These are phyloP conservation scores for Saccopteryx leptura DNA, from an alignment of 2,113 vertebrate species.

Conservation along the genomic window DNA sequence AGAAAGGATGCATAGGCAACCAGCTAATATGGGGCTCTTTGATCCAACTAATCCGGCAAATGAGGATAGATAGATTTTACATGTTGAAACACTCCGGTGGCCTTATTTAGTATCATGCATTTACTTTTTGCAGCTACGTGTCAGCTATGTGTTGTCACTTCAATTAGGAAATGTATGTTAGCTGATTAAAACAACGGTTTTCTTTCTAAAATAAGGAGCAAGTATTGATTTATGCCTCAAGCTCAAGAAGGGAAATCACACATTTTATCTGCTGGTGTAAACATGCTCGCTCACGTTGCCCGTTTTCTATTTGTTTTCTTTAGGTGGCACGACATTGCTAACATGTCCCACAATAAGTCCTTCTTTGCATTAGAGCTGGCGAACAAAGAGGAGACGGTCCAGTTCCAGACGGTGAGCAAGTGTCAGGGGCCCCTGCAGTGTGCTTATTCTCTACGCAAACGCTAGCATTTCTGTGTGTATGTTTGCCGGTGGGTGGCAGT, in stretches of 20 bases:
- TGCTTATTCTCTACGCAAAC: neutral
- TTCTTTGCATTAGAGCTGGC: constrained; percentile 96
- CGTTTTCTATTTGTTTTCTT: neutral
- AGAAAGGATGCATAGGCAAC: neutral
- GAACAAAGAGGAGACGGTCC: constrained; percentile 98
- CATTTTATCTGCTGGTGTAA: rapidly evolving
- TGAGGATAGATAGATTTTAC: neutral
- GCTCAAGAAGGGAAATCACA: neutral
- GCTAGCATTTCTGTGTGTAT: neutral
- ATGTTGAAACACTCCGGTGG: neutral
- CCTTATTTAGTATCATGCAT: neutral
- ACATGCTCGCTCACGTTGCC: neutral
- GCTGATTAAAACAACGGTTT: neutral
- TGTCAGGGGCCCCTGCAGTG: neutral
- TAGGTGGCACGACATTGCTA: constrained; percentile 99
- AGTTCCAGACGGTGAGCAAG: constrained; percentile 97
- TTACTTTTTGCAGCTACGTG: neutral
- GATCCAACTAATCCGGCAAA: neutral
- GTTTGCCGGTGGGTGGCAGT: neutral
- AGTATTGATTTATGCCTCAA: neutral
- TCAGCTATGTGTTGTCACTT: neutral
- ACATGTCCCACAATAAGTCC: constrained; percentile 99
- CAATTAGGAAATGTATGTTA: neutral
- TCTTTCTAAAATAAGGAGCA: neutral
- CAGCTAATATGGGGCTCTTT: neutral